Base-by-base conservation (phyloP, 2,797 vertebrate genomes). In the Alca torda region DNA sequence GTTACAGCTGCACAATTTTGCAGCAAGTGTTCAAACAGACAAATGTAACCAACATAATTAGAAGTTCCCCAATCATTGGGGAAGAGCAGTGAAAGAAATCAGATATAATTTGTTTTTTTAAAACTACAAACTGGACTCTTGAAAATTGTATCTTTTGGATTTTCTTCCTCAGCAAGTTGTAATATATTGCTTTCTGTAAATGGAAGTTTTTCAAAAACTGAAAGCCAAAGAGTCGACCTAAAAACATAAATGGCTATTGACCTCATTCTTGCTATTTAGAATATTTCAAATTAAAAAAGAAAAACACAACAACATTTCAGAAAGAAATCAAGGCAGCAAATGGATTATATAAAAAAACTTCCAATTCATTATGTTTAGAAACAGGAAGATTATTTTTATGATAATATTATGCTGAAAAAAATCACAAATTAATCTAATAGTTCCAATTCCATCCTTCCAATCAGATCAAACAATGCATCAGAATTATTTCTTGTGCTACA, bases 131-230 rank as follows among this genome's bases (percentile, higher is more conserved):
- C 17, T 45, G 6, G 19, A 61, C 30, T 51, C 10, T n/a, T 30
- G 21, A 23, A 65, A 75, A 84, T 30, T 28, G 0, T 6, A n/a
- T 26, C 8, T 28, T 59, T 39, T 35, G 24, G 13, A 84, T 73
- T 88, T 65, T 37, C 60, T 23, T 39, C 33, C 31, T 51, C 51
- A 54, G 30, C 3, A 74, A 81, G 46, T 14, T 4, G 7, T 5
- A 91, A 19, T 3, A 80, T 4, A 20, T 13, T 65, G 28, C 16
- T 35, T 87, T 69, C 65, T 64, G 16, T 45, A 87, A 78, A 78
- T 0, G 1, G 9, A 86, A 86, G 11, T 0, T 74, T 46, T 74
- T n/a, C 11, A 74, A 84, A 73, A 87, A 39, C 0, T 25, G 18
- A 90, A 90, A 92, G 26, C 4, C 16, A 12, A 84, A 68, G 8